Conservation (phyloP, 2,797 vertebrate genomes). For the Choloepus didactylus region DNA sequence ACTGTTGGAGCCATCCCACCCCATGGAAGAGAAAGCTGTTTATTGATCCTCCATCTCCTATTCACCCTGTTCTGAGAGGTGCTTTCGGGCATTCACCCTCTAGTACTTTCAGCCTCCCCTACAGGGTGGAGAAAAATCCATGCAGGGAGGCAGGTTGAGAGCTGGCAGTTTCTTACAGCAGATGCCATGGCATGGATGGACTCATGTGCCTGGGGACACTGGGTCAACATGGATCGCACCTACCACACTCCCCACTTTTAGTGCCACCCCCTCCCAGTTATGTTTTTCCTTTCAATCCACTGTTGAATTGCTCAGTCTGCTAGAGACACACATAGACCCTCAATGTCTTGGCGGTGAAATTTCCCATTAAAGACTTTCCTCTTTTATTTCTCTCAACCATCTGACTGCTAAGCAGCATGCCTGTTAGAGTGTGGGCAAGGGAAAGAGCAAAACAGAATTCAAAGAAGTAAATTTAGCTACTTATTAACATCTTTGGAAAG, state of each 20-base stretch:
- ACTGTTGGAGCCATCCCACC: background rate
- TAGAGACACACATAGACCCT: background rate
- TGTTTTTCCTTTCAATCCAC: background rate
- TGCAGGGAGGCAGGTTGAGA: background rate
- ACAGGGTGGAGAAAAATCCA: background rate
- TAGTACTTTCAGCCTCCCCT: background rate
- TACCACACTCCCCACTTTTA: background rate
- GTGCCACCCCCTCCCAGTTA: background rate
- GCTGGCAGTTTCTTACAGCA: too few relatives aligned
- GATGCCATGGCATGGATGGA: background rate
- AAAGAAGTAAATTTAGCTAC: constrained; percentile 47
- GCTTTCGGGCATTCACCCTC: background rate
- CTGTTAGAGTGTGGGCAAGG: background rate
- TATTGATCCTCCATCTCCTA: background rate
- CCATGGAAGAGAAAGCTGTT: background rate
- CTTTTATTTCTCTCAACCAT: background rate
- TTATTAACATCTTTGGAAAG: constrained; percentile 63
- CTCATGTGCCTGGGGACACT: background rate
- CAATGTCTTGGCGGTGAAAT: background rate
- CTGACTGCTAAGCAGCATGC: background rate
- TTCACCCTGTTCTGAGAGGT: background rate
- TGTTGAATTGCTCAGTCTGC: background rate
- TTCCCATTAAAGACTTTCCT: background rate
- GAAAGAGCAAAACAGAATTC: background rate
- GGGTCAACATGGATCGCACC: too few relatives aligned